Conservation (phyloP, 2,888 invertebrate genomes). For the Meghimatium bilineatum region DNA sequence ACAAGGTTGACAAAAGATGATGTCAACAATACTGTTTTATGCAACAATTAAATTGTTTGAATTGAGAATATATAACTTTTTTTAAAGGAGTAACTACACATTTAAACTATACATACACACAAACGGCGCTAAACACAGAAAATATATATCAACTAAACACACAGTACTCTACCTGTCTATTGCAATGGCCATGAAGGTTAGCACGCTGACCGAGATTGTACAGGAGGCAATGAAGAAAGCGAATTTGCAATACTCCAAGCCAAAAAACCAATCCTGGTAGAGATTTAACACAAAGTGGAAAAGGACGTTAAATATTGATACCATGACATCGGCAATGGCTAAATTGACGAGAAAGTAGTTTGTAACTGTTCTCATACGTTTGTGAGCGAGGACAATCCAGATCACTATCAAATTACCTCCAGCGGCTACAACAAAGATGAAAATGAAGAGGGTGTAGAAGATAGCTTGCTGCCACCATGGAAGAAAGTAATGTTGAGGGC, state of each 20-base stretch:
- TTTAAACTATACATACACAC: neutral
- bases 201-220: slow-evolving; percentile 95
- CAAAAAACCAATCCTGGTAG: slow-evolving; percentile 96
- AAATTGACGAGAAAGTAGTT: slow-evolving; percentile 98
- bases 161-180: slow-evolving; percentile 89
- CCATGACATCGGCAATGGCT: slow-evolving; percentile 96
- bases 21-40: no score
- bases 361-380: slow-evolving; percentile 96
- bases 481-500: slow-evolving; percentile 54
- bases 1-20: no score
- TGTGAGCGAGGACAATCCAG: slow-evolving; percentile 97
- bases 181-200: slow-evolving; percentile 97
- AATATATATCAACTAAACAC: no score
- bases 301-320: slow-evolving; percentile 94
- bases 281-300: slow-evolving; percentile 97
- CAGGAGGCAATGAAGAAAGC: slow-evolving; percentile 95
- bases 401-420: slow-evolving; percentile 97
- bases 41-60: no score
- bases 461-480: slow-evolving; percentile 83
- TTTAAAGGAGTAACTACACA: no score
- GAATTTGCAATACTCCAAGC: slow-evolving; percentile 94
- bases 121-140: no score
- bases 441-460: slow-evolving; percentile 90
- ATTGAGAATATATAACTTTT: no score
- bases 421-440: slow-evolving; percentile 95